Conservation (phyloP, 2,113 vertebrate species). For the Petromus typicus region DNA sequence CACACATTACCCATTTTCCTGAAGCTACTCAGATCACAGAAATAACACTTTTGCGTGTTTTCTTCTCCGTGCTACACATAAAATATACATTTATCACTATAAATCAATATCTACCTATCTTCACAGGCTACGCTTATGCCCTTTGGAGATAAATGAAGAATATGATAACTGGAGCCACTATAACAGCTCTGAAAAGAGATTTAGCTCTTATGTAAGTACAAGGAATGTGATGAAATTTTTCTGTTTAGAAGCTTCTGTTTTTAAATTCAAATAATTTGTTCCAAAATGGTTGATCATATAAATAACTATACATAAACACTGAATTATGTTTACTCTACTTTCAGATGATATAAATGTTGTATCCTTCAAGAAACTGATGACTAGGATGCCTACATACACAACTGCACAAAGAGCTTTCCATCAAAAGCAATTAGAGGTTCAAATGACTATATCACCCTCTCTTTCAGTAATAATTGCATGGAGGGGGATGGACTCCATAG, state of each 20-base stretch:
- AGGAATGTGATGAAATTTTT: not conserved
- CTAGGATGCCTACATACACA: not conserved
- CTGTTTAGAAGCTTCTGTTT: not conserved
- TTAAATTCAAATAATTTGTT: conserved; percentile 46
- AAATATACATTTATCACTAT: conserved; percentile 77
- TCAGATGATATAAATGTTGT: not conserved
- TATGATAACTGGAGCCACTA: conserved; percentile 7
- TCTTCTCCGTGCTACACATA: conserved; percentile 64
- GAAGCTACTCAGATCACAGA: conserved; percentile 70
- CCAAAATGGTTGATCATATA: fast-evolving
- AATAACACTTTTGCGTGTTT: conserved; percentile 61
- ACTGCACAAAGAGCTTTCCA: not conserved
- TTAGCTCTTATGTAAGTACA: not conserved
- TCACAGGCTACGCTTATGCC: not conserved
- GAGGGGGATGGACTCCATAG: not conserved
- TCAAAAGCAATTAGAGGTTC: not conserved
- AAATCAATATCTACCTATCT: conserved; percentile 76
- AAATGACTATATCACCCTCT: not conserved
- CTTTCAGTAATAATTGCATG: conserved; percentile 21
- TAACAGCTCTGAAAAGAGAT: not conserved
- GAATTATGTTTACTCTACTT: not conserved
- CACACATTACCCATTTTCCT: conserved; percentile 65
- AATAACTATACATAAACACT: not conserved
- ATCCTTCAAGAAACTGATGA: not conserved
- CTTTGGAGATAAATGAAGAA: not conserved